Percentiles rank a stretch among this genome's conserved stretches.
phyloP scores from a whole-genome alignment of 64 coral and sea anemone species.

The Porites lutea region DNA sequence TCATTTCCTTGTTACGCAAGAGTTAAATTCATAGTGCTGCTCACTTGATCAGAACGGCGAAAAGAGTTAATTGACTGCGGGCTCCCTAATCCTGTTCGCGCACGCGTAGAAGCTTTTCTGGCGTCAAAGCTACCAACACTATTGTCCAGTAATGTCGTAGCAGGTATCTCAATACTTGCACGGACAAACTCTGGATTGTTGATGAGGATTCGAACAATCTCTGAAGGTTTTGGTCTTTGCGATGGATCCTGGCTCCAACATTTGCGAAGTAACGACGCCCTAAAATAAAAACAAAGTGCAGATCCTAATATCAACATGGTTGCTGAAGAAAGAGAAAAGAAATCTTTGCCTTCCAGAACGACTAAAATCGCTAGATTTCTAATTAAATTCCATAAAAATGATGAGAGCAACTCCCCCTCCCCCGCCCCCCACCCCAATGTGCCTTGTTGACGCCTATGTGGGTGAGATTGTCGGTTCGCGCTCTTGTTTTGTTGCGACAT shows the following conservation, averaged over 20 bases:
- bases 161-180: conserved; percentile 42
- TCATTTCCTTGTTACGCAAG: neutral
- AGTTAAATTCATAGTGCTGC: neutral
- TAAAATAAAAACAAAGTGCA: neutral
- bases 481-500: too few relatives aligned
- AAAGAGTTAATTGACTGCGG: neutral
- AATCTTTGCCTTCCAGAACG: too few relatives aligned
- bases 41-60: neutral
- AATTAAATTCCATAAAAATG: too few relatives aligned
- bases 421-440: too few relatives aligned
- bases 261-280: conserved; percentile 25
- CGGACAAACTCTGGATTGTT: conserved; percentile 48
- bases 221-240: conserved; percentile 48
- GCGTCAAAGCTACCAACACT: conserved; percentile 32
- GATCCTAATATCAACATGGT: neutral
- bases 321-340: too few relatives aligned
- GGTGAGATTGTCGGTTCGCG: too few relatives aligned
- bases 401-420: too few relatives aligned
- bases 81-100: neutral
- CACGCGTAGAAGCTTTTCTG: neutral
- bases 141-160: conserved; percentile 28
- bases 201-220: conserved; percentile 36
- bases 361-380: too few relatives aligned
- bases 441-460: too few relatives aligned
- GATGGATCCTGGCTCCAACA: conserved; percentile 51